Evolutionary conservation across 2,797 vertebrate genomes (phyloP).

Genomic region (Garrulus glandarius): DNA sequence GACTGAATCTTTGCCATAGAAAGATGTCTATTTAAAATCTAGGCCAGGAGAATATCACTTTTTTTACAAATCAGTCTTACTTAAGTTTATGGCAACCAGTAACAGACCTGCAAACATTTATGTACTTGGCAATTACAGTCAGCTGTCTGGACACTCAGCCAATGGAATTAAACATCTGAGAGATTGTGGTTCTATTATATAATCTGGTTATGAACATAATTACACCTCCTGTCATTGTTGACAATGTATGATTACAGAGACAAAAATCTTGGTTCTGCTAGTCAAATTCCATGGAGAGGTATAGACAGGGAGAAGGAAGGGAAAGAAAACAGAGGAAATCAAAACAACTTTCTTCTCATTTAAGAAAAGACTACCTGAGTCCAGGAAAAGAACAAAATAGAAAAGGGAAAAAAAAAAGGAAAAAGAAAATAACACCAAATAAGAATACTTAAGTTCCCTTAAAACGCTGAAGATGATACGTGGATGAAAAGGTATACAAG

Average conservation of each 20-base stretch:
- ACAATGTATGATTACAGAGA: conserved; percentile 12
- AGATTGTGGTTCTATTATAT: not conserved
- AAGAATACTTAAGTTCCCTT: not conserved
- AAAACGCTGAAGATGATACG: not conserved
- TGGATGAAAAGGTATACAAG: not conserved
- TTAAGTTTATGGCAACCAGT: not conserved
- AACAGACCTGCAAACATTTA: conserved; percentile 2
- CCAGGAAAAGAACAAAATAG: not conserved
- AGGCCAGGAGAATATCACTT: not conserved
- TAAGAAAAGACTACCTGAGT: not conserved
- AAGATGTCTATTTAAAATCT: not conserved
- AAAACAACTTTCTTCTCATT: not conserved
- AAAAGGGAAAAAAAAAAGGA: not conserved
- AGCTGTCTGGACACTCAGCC: conserved; percentile 20
- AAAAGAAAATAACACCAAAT: not conserved
- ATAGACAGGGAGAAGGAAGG: not conserved
- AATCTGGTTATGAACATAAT: conserved; percentile 46
- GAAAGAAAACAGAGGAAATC: not conserved
- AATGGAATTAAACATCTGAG: conserved; percentile 1
- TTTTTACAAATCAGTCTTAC: not conserved
- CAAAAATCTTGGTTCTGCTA: conserved; percentile 35
- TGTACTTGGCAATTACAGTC: not conserved
- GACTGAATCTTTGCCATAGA: not conserved
- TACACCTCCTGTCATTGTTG: conserved; percentile 27
- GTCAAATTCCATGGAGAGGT: not conserved